Evolutionary conservation across 2,797 vertebrate genomes (phyloP).

Genomic region (Uromys caudimaculatus): DNA sequence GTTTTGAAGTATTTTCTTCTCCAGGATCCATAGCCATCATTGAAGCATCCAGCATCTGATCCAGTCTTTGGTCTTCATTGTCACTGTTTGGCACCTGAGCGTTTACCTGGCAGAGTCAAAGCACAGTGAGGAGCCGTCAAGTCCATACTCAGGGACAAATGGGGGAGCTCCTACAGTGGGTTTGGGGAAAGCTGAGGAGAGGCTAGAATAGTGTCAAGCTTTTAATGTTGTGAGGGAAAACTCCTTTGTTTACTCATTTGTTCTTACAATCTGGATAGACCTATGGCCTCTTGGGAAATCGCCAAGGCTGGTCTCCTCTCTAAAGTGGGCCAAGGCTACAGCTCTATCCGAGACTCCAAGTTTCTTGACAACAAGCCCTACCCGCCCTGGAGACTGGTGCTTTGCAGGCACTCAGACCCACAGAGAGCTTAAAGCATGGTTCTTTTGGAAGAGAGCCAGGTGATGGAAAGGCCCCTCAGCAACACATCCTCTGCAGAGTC

Average conservation of each 20-base stretch:
- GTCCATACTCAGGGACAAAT: not conserved
- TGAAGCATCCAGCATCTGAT: not conserved
- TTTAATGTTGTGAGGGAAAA: not conserved
- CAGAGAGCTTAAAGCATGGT: not conserved
- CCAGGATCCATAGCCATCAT: not conserved
- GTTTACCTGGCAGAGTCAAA: not conserved
- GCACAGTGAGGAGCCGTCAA: not conserved
- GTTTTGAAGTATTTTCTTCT: not conserved
- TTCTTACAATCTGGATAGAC: not conserved
- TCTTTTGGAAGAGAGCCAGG: not conserved
- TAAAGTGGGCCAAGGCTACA: not conserved
- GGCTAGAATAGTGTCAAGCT: not conserved
- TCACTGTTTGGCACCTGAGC: not conserved
- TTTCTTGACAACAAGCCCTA: not conserved
- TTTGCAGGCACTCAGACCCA: not conserved
- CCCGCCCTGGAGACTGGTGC: constrained; percentile 1
- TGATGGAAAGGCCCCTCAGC: not conserved
- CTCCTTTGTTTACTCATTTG: constrained; percentile 15
- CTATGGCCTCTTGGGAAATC: not conserved
- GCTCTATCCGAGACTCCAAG: not conserved
- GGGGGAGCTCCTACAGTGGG: not conserved
- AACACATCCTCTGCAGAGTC: constrained; percentile 45
- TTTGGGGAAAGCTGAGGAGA: not conserved
- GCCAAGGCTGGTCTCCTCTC: not conserved
- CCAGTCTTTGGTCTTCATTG: not conserved